phyloP scores from a whole-genome alignment of 2,888 invertebrate species.

The Yponomeuta evonymella region DNA sequence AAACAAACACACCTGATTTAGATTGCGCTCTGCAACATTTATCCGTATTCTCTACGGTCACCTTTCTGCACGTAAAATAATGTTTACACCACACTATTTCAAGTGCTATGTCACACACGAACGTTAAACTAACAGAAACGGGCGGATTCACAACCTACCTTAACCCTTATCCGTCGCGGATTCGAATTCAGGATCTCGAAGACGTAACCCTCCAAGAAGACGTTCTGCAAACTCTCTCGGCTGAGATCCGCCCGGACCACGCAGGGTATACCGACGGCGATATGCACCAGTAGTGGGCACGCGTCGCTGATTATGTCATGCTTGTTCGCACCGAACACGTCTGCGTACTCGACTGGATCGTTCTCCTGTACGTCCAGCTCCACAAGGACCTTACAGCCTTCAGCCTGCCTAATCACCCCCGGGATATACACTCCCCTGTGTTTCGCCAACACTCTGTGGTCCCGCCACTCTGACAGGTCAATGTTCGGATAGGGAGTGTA shows the following conservation, averaged over 20 bases:
- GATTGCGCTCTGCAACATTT: too few species aligned
- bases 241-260: conserved; percentile 81
- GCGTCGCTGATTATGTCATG: conserved; percentile 95
- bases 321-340: conserved; percentile 86
- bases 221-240: conserved; percentile 78
- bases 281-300: conserved; percentile 89
- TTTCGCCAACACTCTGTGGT: conserved; percentile 93
- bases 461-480: conserved; percentile 95
- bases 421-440: conserved; percentile 89
- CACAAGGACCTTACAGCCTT: conserved; percentile 83
- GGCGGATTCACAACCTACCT: conserved; percentile 43
- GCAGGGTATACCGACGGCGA: conserved; percentile 86
- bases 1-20: neutral
- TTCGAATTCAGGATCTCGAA: conserved; percentile 62
- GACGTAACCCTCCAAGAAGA: conserved; percentile 92
- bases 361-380: conserved; percentile 87
- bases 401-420: conserved; percentile 88
- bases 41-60: neutral
- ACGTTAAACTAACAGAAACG: neutral
- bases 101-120: neutral
- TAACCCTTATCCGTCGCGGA: conserved; percentile 66
- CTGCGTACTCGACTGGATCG: conserved; percentile 81
- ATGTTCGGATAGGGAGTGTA: conserved; percentile 77
- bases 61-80: neutral
- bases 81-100: neutral